These are phyloP conservation scores for Neoaliturus tenellus DNA, from an alignment of 2,888 invertebrate genomes.

Conservation along the genomic window DNA sequence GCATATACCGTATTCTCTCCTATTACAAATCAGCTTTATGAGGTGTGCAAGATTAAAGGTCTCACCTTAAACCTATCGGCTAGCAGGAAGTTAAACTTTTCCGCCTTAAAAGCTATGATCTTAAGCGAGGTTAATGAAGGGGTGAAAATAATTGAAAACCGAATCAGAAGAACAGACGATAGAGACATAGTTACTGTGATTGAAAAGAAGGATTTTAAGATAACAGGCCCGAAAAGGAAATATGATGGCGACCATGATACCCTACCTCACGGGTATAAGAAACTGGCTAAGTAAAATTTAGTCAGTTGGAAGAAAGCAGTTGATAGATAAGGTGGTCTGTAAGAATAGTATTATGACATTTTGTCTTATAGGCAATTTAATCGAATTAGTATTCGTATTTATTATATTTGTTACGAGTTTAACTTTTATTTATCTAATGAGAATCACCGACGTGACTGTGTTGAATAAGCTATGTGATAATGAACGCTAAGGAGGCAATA, in stretches of 20 bases:
- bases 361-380: too few species aligned
- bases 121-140: not conserved
- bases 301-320: too few species aligned
- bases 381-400: too few species aligned
- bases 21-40: not conserved
- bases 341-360: too few species aligned
- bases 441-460: too few species aligned
- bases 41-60: conserved; percentile 34
- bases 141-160: not conserved
- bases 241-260: conserved; percentile 11
- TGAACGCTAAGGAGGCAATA: conserved; percentile 13
- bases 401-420: too few species aligned
- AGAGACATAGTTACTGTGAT: conserved; percentile 41
- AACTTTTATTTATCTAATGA: too few species aligned
- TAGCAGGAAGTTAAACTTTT: conserved; percentile 9
- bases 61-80: conserved; percentile 42
- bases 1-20: conserved; percentile 39
- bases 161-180: conserved; percentile 36
- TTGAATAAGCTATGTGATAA: too few species aligned
- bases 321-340: too few species aligned
- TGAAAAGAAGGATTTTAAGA: conserved; percentile 39
- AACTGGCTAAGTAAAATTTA: too few species aligned
- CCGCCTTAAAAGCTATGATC: conserved; percentile 17
- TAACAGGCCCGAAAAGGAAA: conserved; percentile 51
- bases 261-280: conserved; percentile 18